These are phyloP conservation scores for Talpa occidentalis DNA, from an alignment of 2,113 vertebrate genomes.

Conservation along the genomic window DNA sequence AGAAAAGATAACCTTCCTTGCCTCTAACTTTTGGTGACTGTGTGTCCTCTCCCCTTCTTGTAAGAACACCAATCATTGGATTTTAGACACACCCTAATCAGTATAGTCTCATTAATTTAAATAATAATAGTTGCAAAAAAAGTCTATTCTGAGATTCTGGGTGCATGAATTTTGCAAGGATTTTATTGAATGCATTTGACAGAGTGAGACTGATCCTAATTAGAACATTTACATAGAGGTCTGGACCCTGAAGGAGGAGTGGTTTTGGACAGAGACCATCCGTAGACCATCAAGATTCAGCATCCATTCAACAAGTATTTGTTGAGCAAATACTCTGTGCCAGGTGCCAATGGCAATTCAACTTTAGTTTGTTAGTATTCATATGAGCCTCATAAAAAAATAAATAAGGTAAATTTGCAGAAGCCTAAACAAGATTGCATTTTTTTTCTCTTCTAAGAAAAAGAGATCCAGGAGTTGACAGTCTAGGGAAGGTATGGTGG, in stretches of 20 bases:
- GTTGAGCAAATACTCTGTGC: not conserved
- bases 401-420: not conserved
- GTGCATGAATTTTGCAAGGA: not conserved
- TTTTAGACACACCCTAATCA: not conserved
- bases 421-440: not conserved
- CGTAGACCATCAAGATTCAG: not conserved
- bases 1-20: not conserved
- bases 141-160: not conserved
- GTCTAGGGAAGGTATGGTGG: not conserved
- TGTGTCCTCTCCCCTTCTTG: not conserved
- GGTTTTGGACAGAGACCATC: not conserved
- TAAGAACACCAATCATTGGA: not conserved
- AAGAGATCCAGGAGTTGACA: not conserved
- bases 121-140: not conserved
- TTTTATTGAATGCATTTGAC: not conserved
- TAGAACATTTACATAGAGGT: not conserved
- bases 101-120: not conserved
- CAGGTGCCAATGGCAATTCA: not conserved
- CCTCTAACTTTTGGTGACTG: not conserved
- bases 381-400: not conserved
- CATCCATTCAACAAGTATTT: not conserved
- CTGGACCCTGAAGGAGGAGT: not conserved
- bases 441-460: not conserved
- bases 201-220: not conserved
- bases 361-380: not conserved